These are phyloP conservation scores for Acleris laterana DNA, from an alignment of 2,888 invertebrate genomes.

Conservation along the genomic window DNA sequence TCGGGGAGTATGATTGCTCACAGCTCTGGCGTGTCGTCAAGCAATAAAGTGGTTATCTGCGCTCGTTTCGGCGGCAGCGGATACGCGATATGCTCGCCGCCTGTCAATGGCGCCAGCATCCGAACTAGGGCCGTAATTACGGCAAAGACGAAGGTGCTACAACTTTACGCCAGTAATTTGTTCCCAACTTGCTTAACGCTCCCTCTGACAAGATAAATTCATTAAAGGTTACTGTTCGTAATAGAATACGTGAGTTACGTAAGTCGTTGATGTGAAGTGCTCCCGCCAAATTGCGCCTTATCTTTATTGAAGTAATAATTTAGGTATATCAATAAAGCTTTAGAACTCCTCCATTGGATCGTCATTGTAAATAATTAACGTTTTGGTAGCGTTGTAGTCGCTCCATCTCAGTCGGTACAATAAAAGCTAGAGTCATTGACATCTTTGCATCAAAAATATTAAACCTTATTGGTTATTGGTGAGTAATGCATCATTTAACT, in stretches of 20 bases:
- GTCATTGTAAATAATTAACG: slow-evolving; percentile 18
- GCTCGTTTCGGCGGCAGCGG: slow-evolving; percentile 71
- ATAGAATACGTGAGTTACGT: slow-evolving; percentile 47
- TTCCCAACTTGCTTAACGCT: slow-evolving; percentile 78
- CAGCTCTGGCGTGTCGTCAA: slow-evolving; percentile 68
- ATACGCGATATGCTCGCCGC: slow-evolving; percentile 63
- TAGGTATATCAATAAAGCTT: slow-evolving; percentile 35
- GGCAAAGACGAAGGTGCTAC: slow-evolving; percentile 68
- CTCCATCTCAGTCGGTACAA: too few species aligned
- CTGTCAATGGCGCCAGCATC: slow-evolving; percentile 57
- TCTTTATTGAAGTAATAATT: slow-evolving; percentile 36
- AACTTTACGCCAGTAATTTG: slow-evolving; percentile 79
- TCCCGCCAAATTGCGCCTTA: slow-evolving; percentile 26
- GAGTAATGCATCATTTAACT: too few species aligned
- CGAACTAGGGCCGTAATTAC: slow-evolving; percentile 69
- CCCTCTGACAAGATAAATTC: slow-evolving; percentile 80
- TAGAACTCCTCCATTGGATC: slow-evolving; percentile 17
- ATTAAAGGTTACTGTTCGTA: slow-evolving; percentile 64
- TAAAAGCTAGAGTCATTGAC: not conserved
- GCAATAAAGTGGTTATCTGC: slow-evolving; percentile 75
- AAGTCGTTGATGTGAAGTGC: slow-evolving; percentile 28
- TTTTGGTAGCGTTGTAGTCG: slow-evolving; percentile 2
- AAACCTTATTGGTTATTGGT: too few species aligned
- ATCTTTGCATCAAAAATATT: too few species aligned
- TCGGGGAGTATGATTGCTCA: slow-evolving; percentile 44